phyloP scores from a whole-genome alignment of 2,888 invertebrate species.

The Steinernema hermaphroditum region DNA sequence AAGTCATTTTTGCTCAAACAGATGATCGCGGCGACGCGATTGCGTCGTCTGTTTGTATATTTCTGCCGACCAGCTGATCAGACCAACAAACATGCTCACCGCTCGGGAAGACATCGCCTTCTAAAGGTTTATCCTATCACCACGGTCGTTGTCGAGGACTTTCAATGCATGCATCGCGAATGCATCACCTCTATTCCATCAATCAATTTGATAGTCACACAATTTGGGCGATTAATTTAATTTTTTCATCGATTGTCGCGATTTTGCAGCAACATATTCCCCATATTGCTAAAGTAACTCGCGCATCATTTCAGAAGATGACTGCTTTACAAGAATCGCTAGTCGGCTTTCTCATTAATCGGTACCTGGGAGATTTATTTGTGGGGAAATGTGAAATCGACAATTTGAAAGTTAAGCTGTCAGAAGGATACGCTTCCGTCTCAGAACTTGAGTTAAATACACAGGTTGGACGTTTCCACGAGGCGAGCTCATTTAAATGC shows the following conservation, averaged over 20 bases:
- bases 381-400: slow-evolving; percentile 4
- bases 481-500: too few species aligned
- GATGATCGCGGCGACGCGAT: slow-evolving; percentile 21
- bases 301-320: not conserved
- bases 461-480: not conserved
- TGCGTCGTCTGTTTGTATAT: not conserved
- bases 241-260: too few species aligned
- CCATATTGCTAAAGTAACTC: not conserved
- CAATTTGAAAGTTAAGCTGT: not conserved
- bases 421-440: not conserved
- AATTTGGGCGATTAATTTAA: too few species aligned
- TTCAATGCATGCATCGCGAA: too few species aligned
- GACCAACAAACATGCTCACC: too few species aligned
- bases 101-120: too few species aligned
- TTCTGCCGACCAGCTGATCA: slow-evolving; percentile 15
- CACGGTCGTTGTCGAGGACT: too few species aligned
- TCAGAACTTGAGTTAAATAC: not conserved
- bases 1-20: slow-evolving; percentile 9
- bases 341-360: slow-evolving; percentile 8
- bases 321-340: not conserved
- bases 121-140: too few species aligned
- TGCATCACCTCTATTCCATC: too few species aligned
- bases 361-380: slow-evolving; percentile 14
- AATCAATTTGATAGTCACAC: too few species aligned
- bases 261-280: too few species aligned